Evolutionary conservation across 2,888 invertebrate species (phyloP).

Genomic region (Strigamia crassipes): DNA sequence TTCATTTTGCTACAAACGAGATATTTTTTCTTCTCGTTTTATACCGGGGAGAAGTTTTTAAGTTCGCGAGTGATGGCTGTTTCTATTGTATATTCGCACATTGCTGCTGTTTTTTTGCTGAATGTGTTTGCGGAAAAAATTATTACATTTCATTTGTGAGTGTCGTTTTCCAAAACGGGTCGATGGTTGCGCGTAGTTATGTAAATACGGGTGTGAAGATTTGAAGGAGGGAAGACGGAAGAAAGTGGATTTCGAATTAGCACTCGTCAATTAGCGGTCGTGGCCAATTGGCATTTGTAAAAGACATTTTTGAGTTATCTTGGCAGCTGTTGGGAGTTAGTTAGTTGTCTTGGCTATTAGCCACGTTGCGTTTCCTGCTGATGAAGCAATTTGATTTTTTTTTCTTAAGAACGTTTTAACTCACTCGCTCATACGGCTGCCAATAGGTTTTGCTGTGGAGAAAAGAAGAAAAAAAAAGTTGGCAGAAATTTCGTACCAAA

Average conservation of each 20-base stretch:
- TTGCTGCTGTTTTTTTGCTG: background rate
- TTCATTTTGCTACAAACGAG: constrained; percentile 4
- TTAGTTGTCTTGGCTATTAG: constrained; percentile 24
- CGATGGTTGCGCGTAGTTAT: background rate
- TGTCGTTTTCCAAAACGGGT: background rate
- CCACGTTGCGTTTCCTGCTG: constrained; percentile 19
- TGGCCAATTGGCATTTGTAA: constrained; percentile 6
- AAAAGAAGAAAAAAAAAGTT: too few species aligned
- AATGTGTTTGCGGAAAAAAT: background rate
- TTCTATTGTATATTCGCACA: background rate
- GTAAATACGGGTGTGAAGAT: background rate
- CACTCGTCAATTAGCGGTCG: background rate
- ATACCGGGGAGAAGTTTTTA: background rate
- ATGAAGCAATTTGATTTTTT: constrained; percentile 13
- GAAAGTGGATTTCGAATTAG: background rate
- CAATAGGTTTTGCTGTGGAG: background rate
- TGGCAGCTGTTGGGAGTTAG: constrained; percentile 4
- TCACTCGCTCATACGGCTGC: constrained; percentile 5
- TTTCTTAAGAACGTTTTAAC: constrained; percentile 4
- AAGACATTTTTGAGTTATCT: constrained; percentile 11
- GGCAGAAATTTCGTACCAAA: background rate
- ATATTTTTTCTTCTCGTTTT: background rate
- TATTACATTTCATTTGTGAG: constrained; percentile 16
- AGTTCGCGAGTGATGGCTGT: constrained; percentile 12
- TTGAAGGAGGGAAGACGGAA: background rate